Evolutionary conservation across 1,140 invertebrate species (phyloP), one percentile per base, ranked within the genome.

Genomic region (Scaptomyza graminum): DNA sequence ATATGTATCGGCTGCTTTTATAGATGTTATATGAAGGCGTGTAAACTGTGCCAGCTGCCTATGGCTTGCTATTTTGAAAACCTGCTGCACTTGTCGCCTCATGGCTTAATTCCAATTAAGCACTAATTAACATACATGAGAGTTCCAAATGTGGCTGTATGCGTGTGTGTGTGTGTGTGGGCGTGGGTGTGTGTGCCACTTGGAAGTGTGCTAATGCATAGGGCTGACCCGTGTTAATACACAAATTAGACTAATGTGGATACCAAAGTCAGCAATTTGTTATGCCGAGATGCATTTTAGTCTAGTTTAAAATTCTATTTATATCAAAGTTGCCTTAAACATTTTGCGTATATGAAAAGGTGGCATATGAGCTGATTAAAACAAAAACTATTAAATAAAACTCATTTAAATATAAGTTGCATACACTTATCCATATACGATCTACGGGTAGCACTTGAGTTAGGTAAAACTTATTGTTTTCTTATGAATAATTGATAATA

Each of bases 81-180:
- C 44, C 44, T 50, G 64, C 66, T 74, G 37, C 71, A 77, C 74
- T 77, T 77, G 74, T 64, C 50, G 70, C 34, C 34, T 63, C 41
- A 55, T 47, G 41, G 44, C 62, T 52, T 78, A 75, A 69, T 76
- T 16, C 74, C 55, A 79, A 79, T 79, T 79, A 79, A 79, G 50
- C 60, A 31, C 70, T 68, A 72, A 79, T 79, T 79, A 79, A 61
- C 76, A 76, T 76, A 76, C 49, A 50, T 54, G 55, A 50, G 37
- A 41, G 41, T 39, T 31, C 12, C 56, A 16, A 47, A 12, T 61
- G 59, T 28, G 39, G 18, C n/a, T 15, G 0, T 12, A 22, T 22
- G 18, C 4, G 18, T 22, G 3, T 11, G 15, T 31, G 15, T 34
- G 25, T 7, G 8, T 18, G 8, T 51, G 28, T 25, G 66, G 59